Percentiles rank a stretch among this genome's conserved stretches.
Evolutionary conservation across 2,888 invertebrate species (phyloP).

Genomic region (Trimorus sp.): DNA sequence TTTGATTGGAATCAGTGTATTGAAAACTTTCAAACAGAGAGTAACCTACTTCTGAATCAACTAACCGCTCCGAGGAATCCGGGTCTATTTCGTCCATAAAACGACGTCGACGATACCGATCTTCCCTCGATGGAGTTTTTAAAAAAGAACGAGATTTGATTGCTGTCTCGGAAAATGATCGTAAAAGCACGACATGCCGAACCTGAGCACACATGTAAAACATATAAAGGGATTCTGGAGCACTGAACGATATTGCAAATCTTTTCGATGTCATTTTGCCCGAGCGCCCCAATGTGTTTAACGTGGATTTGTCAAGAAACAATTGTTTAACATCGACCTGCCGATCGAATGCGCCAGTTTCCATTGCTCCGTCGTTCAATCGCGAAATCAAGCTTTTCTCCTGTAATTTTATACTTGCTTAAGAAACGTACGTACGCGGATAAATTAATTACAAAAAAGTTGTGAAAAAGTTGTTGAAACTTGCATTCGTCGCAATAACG

Average conservation of each 20-base stretch:
- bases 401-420: slow-evolving; percentile 2
- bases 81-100: slow-evolving; percentile 48
- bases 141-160: slow-evolving; percentile 62
- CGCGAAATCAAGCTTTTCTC: not conserved
- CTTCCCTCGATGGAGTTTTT: slow-evolving; percentile 54
- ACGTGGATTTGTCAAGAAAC: slow-evolving; percentile 7
- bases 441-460: no score
- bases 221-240: slow-evolving; percentile 38
- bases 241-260: slow-evolving; percentile 49
- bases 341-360: no score
- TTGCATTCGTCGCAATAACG: slow-evolving; percentile 41
- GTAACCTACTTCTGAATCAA: slow-evolving; percentile 64
- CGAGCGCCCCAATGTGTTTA: not conserved
- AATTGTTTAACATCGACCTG: no score
- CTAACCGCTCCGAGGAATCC: slow-evolving; percentile 55
- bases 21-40: slow-evolving; percentile 64
- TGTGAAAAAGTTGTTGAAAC: slow-evolving; percentile 20
- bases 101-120: slow-evolving; percentile 54
- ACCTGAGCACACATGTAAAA: slow-evolving; percentile 48
- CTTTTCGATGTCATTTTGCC: slow-evolving; percentile 33
- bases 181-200: slow-evolving; percentile 49
- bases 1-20: slow-evolving; percentile 65
- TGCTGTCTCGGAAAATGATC: slow-evolving; percentile 58
- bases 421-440: no score
- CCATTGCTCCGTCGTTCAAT: no score